phyloP scores from a whole-genome alignment of 2,797 vertebrate genomes.

The Micropoecilia bifurca region DNA sequence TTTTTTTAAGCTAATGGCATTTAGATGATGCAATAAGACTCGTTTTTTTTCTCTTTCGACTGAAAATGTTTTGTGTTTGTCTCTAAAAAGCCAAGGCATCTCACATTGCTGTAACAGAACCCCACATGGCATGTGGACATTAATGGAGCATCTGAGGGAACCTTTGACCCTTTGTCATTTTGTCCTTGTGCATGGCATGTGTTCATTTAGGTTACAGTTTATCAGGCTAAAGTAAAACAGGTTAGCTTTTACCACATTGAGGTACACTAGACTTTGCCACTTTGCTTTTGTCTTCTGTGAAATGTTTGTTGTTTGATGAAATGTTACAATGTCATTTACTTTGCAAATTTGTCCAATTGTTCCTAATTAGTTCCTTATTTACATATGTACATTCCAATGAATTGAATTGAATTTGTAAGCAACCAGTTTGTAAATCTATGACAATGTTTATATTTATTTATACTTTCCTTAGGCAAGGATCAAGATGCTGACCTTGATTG shows the following conservation, averaged over 20 bases:
- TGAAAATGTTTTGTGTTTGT: constrained; percentile 61
- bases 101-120: constrained; percentile 67
- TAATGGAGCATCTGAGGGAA: constrained; percentile 40
- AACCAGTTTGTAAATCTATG: constrained; percentile 24
- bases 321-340: constrained; percentile 38
- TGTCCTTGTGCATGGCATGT: constrained; percentile 30
- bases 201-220: constrained; percentile 25
- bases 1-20: constrained; percentile 75
- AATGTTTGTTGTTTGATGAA: constrained; percentile 13
- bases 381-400: constrained; percentile 22
- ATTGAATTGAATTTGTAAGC: constrained; percentile 28
- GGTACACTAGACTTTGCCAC: constrained; percentile 33
- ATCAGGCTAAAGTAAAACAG: background rate
- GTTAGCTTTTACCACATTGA: constrained; percentile 7
- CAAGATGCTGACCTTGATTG: background rate
- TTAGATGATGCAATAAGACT: constrained; percentile 82
- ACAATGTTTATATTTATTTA: constrained; percentile 53
- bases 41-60: constrained; percentile 51
- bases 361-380: constrained; percentile 22
- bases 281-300: constrained; percentile 28
- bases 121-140: constrained; percentile 39
- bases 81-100: constrained; percentile 77
- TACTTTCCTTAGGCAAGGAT: constrained; percentile 13
- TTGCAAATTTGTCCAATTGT: constrained; percentile 39
- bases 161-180: constrained; percentile 39